Percentiles rank a stretch among this genome's conserved stretches.
These are phyloP conservation scores for Nettapus auritus DNA, from an alignment of 2,113 vertebrate species.

Conservation along the genomic window DNA sequence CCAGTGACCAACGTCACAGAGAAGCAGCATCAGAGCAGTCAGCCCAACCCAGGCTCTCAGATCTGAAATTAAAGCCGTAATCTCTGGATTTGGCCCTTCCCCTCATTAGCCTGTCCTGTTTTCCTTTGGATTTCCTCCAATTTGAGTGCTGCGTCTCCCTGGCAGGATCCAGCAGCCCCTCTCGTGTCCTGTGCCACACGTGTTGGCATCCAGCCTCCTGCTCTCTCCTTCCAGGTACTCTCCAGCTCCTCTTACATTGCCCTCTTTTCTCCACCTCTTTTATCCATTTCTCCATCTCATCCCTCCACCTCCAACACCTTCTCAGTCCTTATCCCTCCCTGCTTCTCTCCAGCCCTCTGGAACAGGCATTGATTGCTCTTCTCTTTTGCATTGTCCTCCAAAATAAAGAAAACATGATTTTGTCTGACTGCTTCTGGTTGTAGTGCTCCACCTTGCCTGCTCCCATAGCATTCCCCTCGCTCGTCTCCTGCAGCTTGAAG, in stretches of 20 bases:
- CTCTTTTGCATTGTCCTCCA: not conserved
- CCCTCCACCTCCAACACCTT: not conserved
- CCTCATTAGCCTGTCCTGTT: not conserved
- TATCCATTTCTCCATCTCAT: not conserved
- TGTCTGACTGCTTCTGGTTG: not conserved
- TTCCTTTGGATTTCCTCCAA: not conserved
- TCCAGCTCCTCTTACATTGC: not conserved
- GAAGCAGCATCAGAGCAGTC: not conserved
- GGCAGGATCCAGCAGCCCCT: not conserved
- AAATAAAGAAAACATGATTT: not conserved
- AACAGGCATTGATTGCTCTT: not conserved
- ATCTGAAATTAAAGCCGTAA: not conserved
- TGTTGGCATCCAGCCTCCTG: not conserved
- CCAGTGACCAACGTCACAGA: not conserved
- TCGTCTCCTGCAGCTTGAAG: not conserved
- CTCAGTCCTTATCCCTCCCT: not conserved
- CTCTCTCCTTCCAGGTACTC: not conserved
- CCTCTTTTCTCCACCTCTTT: not conserved
- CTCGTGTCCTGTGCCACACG: fast-evolving
- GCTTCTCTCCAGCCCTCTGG: not conserved
- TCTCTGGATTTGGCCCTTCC: not conserved
- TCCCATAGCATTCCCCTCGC: not conserved
- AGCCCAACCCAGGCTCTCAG: not conserved
- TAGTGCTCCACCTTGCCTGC: conserved; percentile 32
- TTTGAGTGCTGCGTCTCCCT: not conserved